Evolutionary conservation across 2,888 invertebrate genomes (phyloP).

Genomic region (Agrochola macilenta): DNA sequence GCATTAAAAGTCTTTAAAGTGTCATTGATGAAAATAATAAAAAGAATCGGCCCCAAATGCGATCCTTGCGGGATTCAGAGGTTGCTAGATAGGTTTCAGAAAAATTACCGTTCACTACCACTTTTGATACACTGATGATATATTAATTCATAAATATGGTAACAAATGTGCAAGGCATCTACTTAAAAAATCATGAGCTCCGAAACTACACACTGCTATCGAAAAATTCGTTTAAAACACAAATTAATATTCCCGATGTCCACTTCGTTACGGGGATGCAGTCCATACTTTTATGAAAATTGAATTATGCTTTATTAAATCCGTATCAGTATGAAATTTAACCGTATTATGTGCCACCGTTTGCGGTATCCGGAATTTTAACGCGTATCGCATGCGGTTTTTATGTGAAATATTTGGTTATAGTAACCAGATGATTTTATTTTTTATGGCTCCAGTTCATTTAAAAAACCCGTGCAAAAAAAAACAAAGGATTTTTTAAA

Average conservation of each 20-base stretch:
- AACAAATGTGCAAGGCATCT: background rate
- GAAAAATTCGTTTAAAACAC: constrained; percentile 54
- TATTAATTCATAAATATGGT: background rate
- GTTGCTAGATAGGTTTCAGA: no score
- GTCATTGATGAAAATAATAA: no score
- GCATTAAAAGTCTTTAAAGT: no score
- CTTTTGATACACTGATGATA: no score
- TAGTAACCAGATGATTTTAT: constrained; percentile 9
- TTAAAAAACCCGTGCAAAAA: background rate
- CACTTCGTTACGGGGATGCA: constrained; percentile 44
- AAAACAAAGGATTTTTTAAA: background rate
- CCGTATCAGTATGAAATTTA: constrained; percentile 61
- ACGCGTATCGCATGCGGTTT: constrained; percentile 28
- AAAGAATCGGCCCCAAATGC: no score
- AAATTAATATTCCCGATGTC: constrained; percentile 62
- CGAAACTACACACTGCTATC: constrained; percentile 15
- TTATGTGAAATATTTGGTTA: constrained; percentile 21
- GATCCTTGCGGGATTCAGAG: no score
- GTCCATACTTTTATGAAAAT: constrained; percentile 65
- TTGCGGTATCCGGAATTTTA: constrained; percentile 49
- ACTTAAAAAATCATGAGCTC: constrained; percentile 2
- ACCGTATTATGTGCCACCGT: constrained; percentile 58
- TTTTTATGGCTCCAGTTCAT: background rate
- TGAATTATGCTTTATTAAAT: constrained; percentile 69
- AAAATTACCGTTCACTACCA: no score